Evolutionary conservation across 2,888 invertebrate genomes (phyloP).

Genomic region (Cosmia trapezina): DNA sequence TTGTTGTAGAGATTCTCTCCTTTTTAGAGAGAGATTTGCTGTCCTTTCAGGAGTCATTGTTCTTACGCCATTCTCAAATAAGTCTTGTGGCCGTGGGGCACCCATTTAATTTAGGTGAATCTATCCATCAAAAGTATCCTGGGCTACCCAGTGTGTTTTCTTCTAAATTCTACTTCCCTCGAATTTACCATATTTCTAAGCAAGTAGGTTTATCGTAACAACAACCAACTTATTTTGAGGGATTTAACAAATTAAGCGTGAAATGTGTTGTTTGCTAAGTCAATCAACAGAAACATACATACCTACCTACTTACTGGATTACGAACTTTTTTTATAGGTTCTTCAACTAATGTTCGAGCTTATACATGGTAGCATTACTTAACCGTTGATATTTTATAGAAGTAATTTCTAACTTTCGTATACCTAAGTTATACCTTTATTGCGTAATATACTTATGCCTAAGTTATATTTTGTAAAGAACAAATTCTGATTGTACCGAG

Average conservation of each 20-base stretch:
- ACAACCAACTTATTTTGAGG: background rate
- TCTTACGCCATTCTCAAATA: background rate
- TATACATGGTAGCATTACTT: background rate
- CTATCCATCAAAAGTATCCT: background rate
- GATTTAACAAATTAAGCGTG: background rate
- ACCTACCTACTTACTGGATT: slow-evolving; percentile 8
- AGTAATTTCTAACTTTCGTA: slow-evolving; percentile 11
- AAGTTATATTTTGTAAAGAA: slow-evolving; percentile 1
- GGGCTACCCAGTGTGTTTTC: background rate
- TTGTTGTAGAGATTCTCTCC: background rate
- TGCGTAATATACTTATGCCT: background rate
- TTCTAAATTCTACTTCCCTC: background rate
- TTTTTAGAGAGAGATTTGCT: background rate
- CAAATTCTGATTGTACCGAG: slow-evolving; percentile 43
- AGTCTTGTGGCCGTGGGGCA: background rate
- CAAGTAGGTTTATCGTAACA: background rate
- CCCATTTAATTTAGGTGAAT: background rate
- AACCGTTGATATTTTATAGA: background rate
- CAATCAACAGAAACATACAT: background rate
- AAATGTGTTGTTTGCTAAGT: background rate
- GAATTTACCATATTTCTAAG: background rate
- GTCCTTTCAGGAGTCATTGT: background rate
- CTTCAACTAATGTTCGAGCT: background rate
- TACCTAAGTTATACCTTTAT: slow-evolving; percentile 1
- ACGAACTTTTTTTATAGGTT: background rate